Base-by-base conservation (phyloP, 2,888 invertebrate species). In the Eurytoma californica region DNA sequence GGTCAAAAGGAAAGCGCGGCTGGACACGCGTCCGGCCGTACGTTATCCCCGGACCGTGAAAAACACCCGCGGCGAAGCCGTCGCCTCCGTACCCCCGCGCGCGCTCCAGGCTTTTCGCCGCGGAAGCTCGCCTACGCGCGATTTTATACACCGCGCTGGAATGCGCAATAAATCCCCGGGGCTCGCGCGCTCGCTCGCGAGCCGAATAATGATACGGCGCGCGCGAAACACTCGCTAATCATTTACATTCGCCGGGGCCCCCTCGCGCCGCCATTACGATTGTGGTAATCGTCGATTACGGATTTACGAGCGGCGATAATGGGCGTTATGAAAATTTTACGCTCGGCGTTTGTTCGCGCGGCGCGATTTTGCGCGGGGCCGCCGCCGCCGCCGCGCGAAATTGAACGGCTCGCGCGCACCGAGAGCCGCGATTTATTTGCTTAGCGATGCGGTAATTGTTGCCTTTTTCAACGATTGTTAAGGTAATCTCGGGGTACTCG, bases 291-390 rank as follows among this genome's bases (percentile, higher is more conserved):
- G 72, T 55, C 73, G 78, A 75, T 78, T 80, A 72, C 68, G 63
- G 65, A 80, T 80, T 80, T 80, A 78, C 75, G 77, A 75, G 74
- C 61, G 61, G 9, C 61, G 72, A 74, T 78, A 63, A 63, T 66
- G 80, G 39, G 80, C 76, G 24, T 57, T 80, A 68, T 76, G 76
- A 69, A 77, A 76, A 76, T 76, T 72, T 77, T 63, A 80, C 74
- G 65, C 47, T 51, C 53, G 18, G 28, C 60, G n/a, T 58, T 78
- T 53, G 78, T 39, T 30, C 18, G 66, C 18, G 66, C 55, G 9
- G 58, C 57, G 55, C 30, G 30, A 74, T 65, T 58, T 74, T 39
- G 9, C n/a, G n/a, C n/a, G n/a, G n/a, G n/a, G n/a, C n/a, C n/a
- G n/a, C n/a, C n/a, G n/a, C n/a, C n/a, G n/a, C 39, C 39, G 39